These are phyloP conservation scores for Teleogryllus oceanicus DNA, from an alignment of 2,888 invertebrate species.

Conservation along the genomic window DNA sequence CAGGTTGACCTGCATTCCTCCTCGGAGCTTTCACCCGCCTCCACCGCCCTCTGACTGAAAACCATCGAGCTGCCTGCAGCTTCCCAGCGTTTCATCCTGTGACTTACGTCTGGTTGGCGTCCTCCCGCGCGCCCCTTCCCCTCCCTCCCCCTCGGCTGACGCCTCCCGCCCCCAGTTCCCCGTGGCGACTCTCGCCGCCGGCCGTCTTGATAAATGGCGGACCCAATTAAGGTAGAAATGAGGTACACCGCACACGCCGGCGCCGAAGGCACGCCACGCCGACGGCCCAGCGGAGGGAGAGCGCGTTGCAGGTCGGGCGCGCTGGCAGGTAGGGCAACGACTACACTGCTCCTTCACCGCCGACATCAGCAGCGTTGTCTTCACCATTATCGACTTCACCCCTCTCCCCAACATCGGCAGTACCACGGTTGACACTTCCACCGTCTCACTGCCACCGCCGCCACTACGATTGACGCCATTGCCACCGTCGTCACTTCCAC, in stretches of 20 bases:
- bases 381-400: no score
- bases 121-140: neutral
- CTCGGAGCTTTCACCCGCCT: no score
- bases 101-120: no score
- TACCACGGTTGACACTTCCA: no score
- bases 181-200: neutral
- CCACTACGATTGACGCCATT: neutral
- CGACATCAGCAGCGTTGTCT: no score
- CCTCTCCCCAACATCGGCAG: no score
- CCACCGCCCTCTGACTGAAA: no score
- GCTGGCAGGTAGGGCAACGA: neutral
- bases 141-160: neutral
- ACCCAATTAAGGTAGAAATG: slow-evolving; percentile 18
- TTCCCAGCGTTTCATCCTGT: no score
- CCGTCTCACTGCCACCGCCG: neutral
- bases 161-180: neutral
- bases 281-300: neutral
- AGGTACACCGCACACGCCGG: slow-evolving; percentile 9
- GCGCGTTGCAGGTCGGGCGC: neutral
- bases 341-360: no score
- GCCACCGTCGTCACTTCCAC: no score
- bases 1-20: no score
- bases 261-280: neutral
- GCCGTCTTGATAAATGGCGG: neutral
- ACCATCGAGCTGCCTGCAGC: no score